Evolutionary conservation across 2,888 invertebrate genomes (phyloP).

Genomic region (Colletes collaris): DNA sequence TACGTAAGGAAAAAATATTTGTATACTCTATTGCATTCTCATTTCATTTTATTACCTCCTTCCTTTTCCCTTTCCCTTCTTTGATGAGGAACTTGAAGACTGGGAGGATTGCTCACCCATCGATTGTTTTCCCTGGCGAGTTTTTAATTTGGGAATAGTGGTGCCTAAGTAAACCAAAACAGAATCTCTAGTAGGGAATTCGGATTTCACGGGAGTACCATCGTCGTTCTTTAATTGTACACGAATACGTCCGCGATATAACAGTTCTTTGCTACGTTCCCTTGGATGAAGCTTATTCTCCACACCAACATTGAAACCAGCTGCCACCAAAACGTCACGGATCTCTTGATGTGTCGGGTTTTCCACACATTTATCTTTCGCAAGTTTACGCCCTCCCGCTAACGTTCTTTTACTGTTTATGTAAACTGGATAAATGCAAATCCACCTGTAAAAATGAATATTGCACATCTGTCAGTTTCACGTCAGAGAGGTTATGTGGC

Average conservation of each 20-base stretch:
- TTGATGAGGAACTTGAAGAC: conserved; percentile 72
- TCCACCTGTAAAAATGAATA: conserved; percentile 88
- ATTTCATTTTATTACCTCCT: conserved; percentile 77
- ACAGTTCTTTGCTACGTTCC: conserved; percentile 95
- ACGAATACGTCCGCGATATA: conserved; percentile 93
- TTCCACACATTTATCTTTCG: conserved; percentile 94
- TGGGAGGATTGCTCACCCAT: conserved; percentile 80
- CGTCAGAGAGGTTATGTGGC: conserved; percentile 64
- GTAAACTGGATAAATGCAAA: conserved; percentile 98
- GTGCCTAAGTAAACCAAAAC: conserved; percentile 91
- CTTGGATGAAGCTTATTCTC: conserved; percentile 97
- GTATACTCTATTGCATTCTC: conserved; percentile 2
- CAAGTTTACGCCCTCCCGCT: conserved; percentile 93
- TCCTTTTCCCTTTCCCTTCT: conserved; percentile 83
- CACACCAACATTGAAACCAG: conserved; percentile 93
- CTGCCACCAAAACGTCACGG: conserved; percentile 93
- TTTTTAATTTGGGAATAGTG: conserved; percentile 95
- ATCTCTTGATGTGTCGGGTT: conserved; percentile 98
- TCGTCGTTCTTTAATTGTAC: conserved; percentile 97
- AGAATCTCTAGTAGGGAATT: conserved; percentile 90
- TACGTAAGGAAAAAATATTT: conserved; percentile 22
- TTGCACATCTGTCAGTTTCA: conserved; percentile 15
- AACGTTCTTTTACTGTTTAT: conserved; percentile 96
- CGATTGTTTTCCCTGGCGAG: conserved; percentile 86
- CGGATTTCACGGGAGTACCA: conserved; percentile 89